Conservation (phyloP, 2,888 invertebrate species). For the Timema cristinae region DNA sequence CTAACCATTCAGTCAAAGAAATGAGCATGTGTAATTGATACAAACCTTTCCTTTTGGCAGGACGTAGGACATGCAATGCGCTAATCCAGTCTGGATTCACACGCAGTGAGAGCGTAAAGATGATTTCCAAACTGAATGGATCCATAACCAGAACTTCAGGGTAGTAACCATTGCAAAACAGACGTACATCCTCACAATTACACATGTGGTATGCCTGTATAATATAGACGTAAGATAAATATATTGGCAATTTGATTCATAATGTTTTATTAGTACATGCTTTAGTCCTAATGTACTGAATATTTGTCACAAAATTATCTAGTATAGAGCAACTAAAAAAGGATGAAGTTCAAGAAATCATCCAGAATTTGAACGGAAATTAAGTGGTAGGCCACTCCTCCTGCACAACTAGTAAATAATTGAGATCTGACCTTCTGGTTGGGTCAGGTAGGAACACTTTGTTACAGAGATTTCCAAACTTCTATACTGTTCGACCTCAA, state of each 20-base stretch:
- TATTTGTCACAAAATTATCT: neutral
- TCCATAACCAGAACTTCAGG: constrained; percentile 97
- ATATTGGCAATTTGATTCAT: neutral
- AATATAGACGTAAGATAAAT: neutral
- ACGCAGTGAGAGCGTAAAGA: constrained; percentile 88
- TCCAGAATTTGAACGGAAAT: no score
- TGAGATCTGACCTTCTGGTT: no score
- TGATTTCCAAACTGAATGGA: constrained; percentile 87
- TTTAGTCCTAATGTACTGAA: no score
- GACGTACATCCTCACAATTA: constrained; percentile 73
- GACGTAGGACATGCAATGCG: constrained; percentile 79
- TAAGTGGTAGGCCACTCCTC: no score
- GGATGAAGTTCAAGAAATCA: no score
- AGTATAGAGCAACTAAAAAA: neutral
- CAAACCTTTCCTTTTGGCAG: constrained; percentile 60
- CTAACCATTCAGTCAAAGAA: no score
- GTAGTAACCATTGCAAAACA: constrained; percentile 98
- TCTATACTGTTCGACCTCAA: no score
- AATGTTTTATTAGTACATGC: no score
- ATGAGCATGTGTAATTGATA: constrained; percentile 19
- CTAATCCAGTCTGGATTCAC: constrained; percentile 99
- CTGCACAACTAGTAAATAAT: no score
- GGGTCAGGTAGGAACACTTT: no score
- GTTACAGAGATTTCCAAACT: no score
- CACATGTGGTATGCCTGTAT: constrained; percentile 76